A percentile compares a stretch with the other conserved stretches of the same genome.
phyloP scores from a whole-genome alignment of 64 coral and sea anemone genomes.

The Hydrozoanthus tunicans region DNA sequence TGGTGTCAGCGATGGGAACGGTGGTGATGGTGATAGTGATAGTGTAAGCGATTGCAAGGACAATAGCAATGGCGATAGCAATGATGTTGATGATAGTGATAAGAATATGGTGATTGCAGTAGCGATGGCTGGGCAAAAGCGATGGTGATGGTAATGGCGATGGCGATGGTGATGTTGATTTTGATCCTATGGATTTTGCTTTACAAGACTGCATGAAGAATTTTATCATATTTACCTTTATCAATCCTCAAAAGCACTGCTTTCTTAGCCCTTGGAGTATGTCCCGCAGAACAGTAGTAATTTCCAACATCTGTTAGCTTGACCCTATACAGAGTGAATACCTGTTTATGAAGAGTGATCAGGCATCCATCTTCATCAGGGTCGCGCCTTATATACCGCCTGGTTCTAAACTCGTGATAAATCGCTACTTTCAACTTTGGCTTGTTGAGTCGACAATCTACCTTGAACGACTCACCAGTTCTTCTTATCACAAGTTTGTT shows the following conservation, averaged over 20 bases:
- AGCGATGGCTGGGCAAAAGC: too few relatives aligned
- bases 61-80: too few relatives aligned
- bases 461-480: slow-evolving; percentile 9
- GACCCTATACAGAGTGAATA: slow-evolving; percentile 42
- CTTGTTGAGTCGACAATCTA: slow-evolving; percentile 43
- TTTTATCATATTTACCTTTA: neutral
- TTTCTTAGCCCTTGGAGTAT: slow-evolving; percentile 38
- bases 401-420: slow-evolving; percentile 25
- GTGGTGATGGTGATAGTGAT: too few relatives aligned
- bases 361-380: slow-evolving; percentile 28
- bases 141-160: too few relatives aligned
- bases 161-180: too few relatives aligned
- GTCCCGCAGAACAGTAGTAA: slow-evolving; percentile 54
- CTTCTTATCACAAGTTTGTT: slow-evolving; percentile 8
- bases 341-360: slow-evolving; percentile 27
- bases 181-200: too few relatives aligned
- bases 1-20: too few relatives aligned
- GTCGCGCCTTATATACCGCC: neutral
- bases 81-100: too few relatives aligned
- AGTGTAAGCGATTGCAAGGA: too few relatives aligned
- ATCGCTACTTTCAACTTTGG: neutral
- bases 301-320: slow-evolving; percentile 40
- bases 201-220: neutral
- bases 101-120: too few relatives aligned
- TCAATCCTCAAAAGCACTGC: slow-evolving; percentile 18